Evolutionary conservation across 1,140 invertebrate species (phyloP).

Genomic region (Metaphire vulgaris): DNA sequence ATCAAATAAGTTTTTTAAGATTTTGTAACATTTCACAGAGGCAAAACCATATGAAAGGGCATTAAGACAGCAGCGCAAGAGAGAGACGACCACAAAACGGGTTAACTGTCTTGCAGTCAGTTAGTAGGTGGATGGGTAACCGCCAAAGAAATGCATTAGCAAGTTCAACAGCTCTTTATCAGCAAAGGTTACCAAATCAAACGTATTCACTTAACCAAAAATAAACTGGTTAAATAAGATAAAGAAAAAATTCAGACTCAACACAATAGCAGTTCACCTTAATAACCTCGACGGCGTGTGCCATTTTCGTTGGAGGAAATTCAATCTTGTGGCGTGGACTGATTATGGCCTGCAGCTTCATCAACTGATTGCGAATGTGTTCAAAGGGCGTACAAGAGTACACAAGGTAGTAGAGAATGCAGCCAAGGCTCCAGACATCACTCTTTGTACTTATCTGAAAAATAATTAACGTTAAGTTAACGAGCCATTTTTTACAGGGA

Average conservation of each 20-base stretch:
- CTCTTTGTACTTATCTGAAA: constrained; percentile 80
- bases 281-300: constrained; percentile 46
- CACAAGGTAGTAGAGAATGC: constrained; percentile 87
- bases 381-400: constrained; percentile 87
- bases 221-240: constrained; percentile 10
- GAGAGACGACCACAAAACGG: not conserved
- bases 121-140: not conserved
- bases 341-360: constrained; percentile 74
- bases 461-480: not conserved
- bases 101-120: not conserved
- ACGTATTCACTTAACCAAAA: not conserved
- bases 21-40: not conserved
- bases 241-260: not conserved
- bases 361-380: constrained; percentile 66
- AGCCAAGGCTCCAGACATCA: constrained; percentile 95
- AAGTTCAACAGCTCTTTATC: not conserved
- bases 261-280: constrained; percentile 35
- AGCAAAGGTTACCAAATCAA: not conserved
- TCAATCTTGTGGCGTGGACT: constrained; percentile 68
- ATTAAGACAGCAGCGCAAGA: not conserved
- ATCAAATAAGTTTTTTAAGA: not conserved
- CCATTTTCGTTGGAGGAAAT: constrained; percentile 59
- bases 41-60: not conserved
- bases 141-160: not conserved
- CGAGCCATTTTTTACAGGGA: not conserved